These are phyloP conservation scores for Calidris pugnax DNA, from an alignment of 2,113 vertebrate genomes.

Conservation along the genomic window DNA sequence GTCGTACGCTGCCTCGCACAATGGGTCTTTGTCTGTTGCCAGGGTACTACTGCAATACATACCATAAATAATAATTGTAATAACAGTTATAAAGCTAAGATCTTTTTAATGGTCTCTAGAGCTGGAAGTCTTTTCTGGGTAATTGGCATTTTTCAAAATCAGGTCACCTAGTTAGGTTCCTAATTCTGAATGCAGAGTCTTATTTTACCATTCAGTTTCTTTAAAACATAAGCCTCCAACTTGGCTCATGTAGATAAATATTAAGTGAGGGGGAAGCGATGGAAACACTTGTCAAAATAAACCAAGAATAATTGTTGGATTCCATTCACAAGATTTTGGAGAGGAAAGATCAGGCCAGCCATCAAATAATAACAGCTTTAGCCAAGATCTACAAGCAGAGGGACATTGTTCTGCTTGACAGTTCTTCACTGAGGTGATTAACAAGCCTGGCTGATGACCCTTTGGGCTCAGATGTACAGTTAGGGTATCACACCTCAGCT, in stretches of 20 bases:
- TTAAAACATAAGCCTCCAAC: slow-evolving; percentile 37
- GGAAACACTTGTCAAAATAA: slow-evolving; percentile 66
- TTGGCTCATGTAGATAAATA: slow-evolving; percentile 48
- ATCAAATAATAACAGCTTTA: slow-evolving; percentile 17
- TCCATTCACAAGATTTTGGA: slow-evolving; percentile 52
- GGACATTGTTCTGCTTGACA: slow-evolving; percentile 4
- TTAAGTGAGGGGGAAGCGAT: slow-evolving; percentile 27
- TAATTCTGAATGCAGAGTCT: slow-evolving; percentile 22
- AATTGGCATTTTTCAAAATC: slow-evolving; percentile 46
- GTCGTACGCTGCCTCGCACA: neutral
- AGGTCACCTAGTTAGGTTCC: slow-evolving; percentile 5
- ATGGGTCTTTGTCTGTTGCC: neutral
- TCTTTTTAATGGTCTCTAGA: slow-evolving; percentile 9
- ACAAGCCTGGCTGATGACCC: slow-evolving; percentile 29
- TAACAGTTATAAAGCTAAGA: slow-evolving; percentile 34
- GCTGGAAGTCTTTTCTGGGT: slow-evolving; percentile 30
- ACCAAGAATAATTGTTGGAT: slow-evolving; percentile 44
- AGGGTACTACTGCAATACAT: neutral
- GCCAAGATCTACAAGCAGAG: slow-evolving; percentile 43
- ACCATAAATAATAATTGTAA: slow-evolving; percentile 50
- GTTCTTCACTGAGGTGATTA: slow-evolving; percentile 20
- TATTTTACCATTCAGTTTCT: slow-evolving; percentile 52
- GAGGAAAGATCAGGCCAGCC: slow-evolving; percentile 10
- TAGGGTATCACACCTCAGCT: neutral
- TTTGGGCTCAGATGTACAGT: neutral